Evolutionary conservation across 53 echinoderm and acorn worm species (phyloP), one percentile per base, ranked within the genome.

Genomic region (Crossaster papposus): DNA sequence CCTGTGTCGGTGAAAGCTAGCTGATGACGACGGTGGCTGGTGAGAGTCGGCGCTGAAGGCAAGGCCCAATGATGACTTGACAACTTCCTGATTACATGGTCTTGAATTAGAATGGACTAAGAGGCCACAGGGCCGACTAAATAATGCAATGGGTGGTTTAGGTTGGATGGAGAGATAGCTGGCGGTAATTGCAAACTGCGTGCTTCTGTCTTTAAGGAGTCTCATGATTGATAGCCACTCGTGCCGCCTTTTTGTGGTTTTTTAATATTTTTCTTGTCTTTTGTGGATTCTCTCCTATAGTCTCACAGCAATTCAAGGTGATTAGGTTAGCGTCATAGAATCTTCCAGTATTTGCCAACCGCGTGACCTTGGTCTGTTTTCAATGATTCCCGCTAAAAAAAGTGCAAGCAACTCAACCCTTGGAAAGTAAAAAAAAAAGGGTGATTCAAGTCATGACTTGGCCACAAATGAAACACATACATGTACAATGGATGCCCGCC

Each of bases 21-120:
- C 58, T 58, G 22, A 44, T 44, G 44, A 9, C n/a, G n/a, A n/a
- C n/a, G n/a, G n/a, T n/a, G n/a, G n/a, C n/a, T 68, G 68, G 68
- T 28, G 22, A 68, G 68, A 15, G 14, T 4, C 17, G 1, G 28
- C 68, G 75, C 2, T 32, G 75, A 36, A 13, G 75, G 36, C 58
- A 77, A 44, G 72, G 34, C 30, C 54, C 87, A 87, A 87, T 87
- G 77, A 87, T 55, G 77, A 87, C 87, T 87, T 87, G 87, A 87
- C 87, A 72, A 87, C 87, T 87, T 87, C 87, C 87, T 87, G 87
- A 87, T 87, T 87, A 87, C 58, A 87, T 87, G 87, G 76, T 87
- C 77, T 75, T 54, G 87, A 87, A 76, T 87, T 58, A 87, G 75
- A 76, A 36, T 77, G 55, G 29, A 32, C 76, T 63, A 87, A 87